phyloP scores from a whole-genome alignment of 2,888 invertebrate species.

The Vesta saturnalis region DNA sequence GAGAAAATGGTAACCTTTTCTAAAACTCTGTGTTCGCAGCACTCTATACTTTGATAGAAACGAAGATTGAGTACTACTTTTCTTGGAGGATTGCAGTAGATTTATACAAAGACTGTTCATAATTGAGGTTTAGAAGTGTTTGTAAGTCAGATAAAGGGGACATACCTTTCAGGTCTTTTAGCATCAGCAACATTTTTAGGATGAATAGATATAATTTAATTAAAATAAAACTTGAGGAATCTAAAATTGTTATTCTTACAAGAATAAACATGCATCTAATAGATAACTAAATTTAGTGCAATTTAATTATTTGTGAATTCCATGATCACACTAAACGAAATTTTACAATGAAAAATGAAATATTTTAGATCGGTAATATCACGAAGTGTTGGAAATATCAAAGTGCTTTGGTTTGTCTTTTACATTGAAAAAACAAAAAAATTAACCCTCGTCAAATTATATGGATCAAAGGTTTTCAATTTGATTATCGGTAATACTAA shows the following conservation, averaged over 20 bases:
- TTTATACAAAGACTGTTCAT: neutral
- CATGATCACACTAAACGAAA: no score
- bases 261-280: neutral
- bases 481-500: neutral
- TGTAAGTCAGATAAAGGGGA: no score
- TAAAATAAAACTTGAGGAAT: neutral
- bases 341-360: no score
- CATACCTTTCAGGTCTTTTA: no score
- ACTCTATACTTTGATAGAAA: neutral
- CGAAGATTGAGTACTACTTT: neutral
- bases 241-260: neutral
- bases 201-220: no score
- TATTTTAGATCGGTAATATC: no score
- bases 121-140: neutral
- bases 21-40: neutral
- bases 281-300: neutral
- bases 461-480: neutral
- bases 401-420: neutral
- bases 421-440: neutral
- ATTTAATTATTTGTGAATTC: no score
- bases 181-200: no score
- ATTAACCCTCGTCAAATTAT: conserved; percentile 1
- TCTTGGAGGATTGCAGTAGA: neutral
- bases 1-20: neutral
- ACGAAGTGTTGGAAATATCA: neutral